Evolutionary conservation across 2,888 invertebrate genomes (phyloP).

Genomic region (Patella pellucida): DNA sequence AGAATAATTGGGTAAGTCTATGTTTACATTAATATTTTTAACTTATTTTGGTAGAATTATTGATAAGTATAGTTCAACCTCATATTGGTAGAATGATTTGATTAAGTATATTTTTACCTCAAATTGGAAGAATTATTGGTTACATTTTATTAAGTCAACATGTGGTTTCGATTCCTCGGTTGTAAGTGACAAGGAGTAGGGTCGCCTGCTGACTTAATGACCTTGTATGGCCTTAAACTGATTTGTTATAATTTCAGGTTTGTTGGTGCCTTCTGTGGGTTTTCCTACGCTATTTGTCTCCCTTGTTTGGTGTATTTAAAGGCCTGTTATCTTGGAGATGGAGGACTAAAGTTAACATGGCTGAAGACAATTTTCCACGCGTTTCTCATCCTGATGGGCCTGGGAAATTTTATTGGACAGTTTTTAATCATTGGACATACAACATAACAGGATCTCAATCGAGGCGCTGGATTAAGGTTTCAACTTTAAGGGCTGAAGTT

Average conservation of each 20-base stretch:
- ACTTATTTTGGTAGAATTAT: not conserved
- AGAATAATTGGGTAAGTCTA: conserved; percentile 83
- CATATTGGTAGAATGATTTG: not conserved
- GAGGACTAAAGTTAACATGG: conserved; percentile 73
- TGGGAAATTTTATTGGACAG: conserved; percentile 84
- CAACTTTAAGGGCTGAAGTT: too few species aligned
- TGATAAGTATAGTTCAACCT: too few species aligned
- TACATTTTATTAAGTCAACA: too few species aligned
- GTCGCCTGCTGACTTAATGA: too few species aligned
- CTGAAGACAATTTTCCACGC: conserved; percentile 76
- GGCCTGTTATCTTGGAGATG: conserved; percentile 77
- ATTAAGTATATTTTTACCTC: too few species aligned
- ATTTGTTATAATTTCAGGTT: conserved; percentile 76
- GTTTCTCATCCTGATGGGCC: conserved; percentile 80
- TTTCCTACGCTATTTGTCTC: conserved; percentile 88
- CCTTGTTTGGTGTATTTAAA: conserved; percentile 85
- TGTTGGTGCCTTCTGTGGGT: conserved; percentile 88
- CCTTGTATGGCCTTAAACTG: too few species aligned
- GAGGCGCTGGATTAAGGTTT: not conserved
- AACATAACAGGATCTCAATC: conserved; percentile 9
- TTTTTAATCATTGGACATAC: conserved; percentile 73
- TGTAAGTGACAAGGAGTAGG: too few species aligned
- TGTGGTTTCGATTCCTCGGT: too few species aligned
- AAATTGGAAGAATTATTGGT: not conserved
- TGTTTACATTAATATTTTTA: conserved; percentile 2